Evolutionary conservation across 2,797 vertebrate species (phyloP).

Genomic region (Sternotherus odoratus): DNA sequence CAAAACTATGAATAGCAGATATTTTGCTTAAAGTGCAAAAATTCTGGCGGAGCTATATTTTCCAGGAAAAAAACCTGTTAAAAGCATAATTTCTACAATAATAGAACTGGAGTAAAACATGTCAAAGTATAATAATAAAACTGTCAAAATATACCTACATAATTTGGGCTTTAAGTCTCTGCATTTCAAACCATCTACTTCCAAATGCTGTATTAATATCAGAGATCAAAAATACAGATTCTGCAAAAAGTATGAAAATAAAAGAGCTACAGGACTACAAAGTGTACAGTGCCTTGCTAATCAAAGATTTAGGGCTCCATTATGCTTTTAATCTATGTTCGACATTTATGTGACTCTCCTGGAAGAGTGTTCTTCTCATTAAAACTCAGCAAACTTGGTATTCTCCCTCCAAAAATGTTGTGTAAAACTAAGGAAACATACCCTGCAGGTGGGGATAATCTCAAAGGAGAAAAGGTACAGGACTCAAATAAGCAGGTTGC

Average conservation of each 20-base stretch:
- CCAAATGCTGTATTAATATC: not conserved
- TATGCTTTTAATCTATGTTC: not conserved
- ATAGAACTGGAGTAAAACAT: not conserved
- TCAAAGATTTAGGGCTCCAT: not conserved
- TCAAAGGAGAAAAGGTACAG: not conserved
- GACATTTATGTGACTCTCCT: not conserved
- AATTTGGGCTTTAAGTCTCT: constrained; percentile 1
- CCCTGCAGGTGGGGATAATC: not conserved
- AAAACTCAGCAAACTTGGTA: not conserved
- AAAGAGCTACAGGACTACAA: not conserved
- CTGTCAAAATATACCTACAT: constrained; percentile 19
- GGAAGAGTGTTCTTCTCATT: not conserved
- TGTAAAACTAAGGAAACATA: not conserved
- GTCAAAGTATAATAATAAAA: not conserved
- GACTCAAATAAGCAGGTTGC: not conserved
- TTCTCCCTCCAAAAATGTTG: not conserved
- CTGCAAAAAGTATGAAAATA: not conserved
- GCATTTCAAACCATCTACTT: constrained; percentile 46
- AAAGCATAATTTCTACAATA: not conserved
- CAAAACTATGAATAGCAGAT: constrained; percentile 8
- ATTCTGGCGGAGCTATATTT: not conserved
- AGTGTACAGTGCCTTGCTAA: not conserved
- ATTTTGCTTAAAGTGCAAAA: constrained; percentile 8
- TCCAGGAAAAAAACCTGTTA: not conserved
- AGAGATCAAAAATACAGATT: constrained; percentile 42